These are phyloP conservation scores for Hirudinaria manillensis DNA, from an alignment of 2,888 invertebrate species.

Conservation along the genomic window DNA sequence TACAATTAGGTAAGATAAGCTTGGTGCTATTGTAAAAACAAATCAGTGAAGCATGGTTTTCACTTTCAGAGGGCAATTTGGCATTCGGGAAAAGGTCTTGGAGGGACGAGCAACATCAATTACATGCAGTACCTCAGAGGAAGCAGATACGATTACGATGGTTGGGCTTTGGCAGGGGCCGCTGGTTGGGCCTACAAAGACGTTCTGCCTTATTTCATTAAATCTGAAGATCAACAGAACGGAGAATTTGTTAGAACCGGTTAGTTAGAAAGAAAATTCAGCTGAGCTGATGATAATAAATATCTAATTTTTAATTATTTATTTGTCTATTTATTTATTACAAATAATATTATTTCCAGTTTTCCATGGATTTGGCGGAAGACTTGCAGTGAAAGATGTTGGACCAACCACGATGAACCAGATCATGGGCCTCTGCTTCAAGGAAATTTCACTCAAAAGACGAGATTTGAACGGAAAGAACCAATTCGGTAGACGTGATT, in stretches of 20 bases:
- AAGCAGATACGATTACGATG: constrained; percentile 42
- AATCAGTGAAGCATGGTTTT: not conserved
- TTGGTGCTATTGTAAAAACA: no score
- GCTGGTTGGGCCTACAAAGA: constrained; percentile 42
- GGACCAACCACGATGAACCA: constrained; percentile 38
- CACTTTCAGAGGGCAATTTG: constrained; percentile 23
- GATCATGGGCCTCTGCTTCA: constrained; percentile 38
- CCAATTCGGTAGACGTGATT: constrained; percentile 39
- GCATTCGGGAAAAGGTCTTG: constrained; percentile 39
- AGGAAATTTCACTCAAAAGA: constrained; percentile 40
- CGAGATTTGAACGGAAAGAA: constrained; percentile 41
- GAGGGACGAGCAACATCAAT: constrained; percentile 41
- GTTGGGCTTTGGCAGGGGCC: constrained; percentile 41
- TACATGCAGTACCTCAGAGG: constrained; percentile 43
- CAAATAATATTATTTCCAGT: constrained; percentile 35
- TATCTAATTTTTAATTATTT: not conserved
- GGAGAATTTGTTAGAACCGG: constrained; percentile 40
- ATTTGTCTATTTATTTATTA: no score
- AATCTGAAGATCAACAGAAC: constrained; percentile 42
- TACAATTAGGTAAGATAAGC: no score
- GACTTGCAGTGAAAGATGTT: constrained; percentile 39
- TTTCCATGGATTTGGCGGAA: constrained; percentile 43
- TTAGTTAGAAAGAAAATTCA: constrained; percentile 22
- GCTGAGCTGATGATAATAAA: not conserved
- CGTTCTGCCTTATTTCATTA: constrained; percentile 43